A percentile compares a stretch with the other conserved stretches of the same genome.
phyloP scores from a whole-genome alignment of 92 coral and sea anemone genomes.

The Porites divaricata region DNA sequence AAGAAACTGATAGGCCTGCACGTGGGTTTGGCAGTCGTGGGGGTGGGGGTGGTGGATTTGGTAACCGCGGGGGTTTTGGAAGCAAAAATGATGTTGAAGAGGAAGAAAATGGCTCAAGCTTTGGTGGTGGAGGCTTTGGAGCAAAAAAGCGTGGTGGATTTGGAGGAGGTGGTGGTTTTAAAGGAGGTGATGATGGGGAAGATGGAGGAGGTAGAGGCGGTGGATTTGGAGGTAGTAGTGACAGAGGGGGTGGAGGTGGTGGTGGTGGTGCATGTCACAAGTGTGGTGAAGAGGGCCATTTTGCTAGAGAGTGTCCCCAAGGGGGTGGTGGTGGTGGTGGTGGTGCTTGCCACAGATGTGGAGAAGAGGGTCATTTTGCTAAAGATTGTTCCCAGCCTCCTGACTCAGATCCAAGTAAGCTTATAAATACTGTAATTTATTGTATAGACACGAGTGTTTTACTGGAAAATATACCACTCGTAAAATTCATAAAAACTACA shows the following conservation, averaged over 20 bases:
- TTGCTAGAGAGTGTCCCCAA: slow-evolving; percentile 65
- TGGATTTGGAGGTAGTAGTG: slow-evolving; percentile 60
- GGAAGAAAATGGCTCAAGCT: slow-evolving; percentile 41
- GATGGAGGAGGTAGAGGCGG: slow-evolving; percentile 58
- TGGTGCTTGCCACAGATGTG: slow-evolving; percentile 64
- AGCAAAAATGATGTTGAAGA: slow-evolving; percentile 17
- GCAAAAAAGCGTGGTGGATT: slow-evolving; percentile 40
- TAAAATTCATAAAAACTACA: no score
- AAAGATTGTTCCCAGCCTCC: slow-evolving; percentile 72
- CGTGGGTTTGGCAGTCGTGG: slow-evolving; percentile 60
- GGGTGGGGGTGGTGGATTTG: slow-evolving; percentile 39
- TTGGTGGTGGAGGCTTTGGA: slow-evolving; percentile 63
- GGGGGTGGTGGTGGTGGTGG: slow-evolving; percentile 49
- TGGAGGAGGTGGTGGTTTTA: slow-evolving; percentile 50
- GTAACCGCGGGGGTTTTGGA: slow-evolving; percentile 19
- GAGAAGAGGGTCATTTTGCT: slow-evolving; percentile 80
- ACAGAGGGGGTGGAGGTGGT: slow-evolving; percentile 45
- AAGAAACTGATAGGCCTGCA: slow-evolving; percentile 11
- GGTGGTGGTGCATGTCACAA: slow-evolving; percentile 61
- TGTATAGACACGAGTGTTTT: no score
- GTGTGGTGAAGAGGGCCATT: slow-evolving; percentile 75
- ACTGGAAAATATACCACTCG: no score
- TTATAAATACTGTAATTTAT: background rate
- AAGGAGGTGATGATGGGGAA: slow-evolving; percentile 58
- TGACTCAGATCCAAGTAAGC: slow-evolving; percentile 67